phyloP scores from a whole-genome alignment of 1,140 invertebrate genomes.

The Asbolus verrucosus region DNA sequence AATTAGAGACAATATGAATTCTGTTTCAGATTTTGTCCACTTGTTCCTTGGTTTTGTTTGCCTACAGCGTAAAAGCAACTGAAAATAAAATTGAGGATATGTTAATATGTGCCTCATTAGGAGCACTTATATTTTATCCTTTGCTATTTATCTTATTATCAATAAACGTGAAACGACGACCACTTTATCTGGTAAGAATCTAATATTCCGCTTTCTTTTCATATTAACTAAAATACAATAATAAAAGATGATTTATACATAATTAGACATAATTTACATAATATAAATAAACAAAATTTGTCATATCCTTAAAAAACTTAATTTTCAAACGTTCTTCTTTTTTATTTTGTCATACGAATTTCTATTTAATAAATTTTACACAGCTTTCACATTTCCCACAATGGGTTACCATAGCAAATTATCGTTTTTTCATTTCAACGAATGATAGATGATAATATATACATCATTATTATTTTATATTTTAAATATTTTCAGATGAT shows the following conservation, averaged over 20 bases:
- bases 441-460: too few species aligned
- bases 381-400: too few species aligned
- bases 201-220: background rate
- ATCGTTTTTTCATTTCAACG: too few species aligned
- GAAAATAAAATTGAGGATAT: slow-evolving; percentile 13
- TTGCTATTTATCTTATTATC: background rate
- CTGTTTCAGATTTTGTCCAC: background rate
- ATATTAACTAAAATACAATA: background rate
- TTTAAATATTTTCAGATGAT: slow-evolving; percentile 5
- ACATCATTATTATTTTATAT: background rate
- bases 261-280: too few species aligned
- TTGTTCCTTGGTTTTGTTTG: slow-evolving; percentile 7
- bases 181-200: background rate
- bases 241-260: too few species aligned
- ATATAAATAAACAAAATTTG: too few species aligned
- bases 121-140: slow-evolving; percentile 6
- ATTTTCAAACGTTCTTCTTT: too few species aligned
- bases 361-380: too few species aligned
- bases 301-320: too few species aligned
- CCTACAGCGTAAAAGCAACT: background rate
- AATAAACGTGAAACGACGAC: background rate
- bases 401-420: too few species aligned
- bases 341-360: too few species aligned
- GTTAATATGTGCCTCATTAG: background rate
- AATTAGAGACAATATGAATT: background rate